Percentiles rank a stretch among this genome's conserved stretches.
These are phyloP conservation scores for Ditylenchus weischeri DNA, from an alignment of 2,888 invertebrate genomes.

Conservation along the genomic window DNA sequence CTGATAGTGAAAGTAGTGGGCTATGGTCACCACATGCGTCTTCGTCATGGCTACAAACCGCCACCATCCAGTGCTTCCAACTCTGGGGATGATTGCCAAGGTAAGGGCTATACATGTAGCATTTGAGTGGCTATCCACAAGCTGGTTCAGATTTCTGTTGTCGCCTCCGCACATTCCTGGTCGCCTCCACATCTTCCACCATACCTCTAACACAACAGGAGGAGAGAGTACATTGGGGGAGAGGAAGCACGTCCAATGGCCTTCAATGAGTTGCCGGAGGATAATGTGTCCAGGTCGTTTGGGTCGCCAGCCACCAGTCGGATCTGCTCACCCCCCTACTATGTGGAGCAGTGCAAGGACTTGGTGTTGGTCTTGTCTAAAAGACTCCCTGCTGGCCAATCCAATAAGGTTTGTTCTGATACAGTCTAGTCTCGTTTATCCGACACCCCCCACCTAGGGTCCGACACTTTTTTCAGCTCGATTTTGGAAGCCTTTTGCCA, in stretches of 20 bases:
- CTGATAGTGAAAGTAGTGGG: constrained; percentile 10
- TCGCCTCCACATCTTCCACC: not conserved
- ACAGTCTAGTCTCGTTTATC: no score
- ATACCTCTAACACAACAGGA: not conserved
- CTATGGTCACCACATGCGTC: constrained; percentile 14
- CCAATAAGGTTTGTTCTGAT: no score
- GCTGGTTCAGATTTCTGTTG: constrained; percentile 3
- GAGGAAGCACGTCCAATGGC: not conserved
- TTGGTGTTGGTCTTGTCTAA: constrained; percentile 8
- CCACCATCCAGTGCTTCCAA: constrained; percentile 10
- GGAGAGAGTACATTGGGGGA: no score
- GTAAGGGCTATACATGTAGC: not conserved
- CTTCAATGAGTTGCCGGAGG: not conserved
- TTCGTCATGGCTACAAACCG: constrained; percentile 5
- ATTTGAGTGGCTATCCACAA: no score
- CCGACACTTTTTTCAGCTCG: no score
- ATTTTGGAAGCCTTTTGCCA: no score
- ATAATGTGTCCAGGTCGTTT: not conserved
- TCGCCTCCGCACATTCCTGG: constrained; percentile 10
- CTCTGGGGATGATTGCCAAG: constrained; percentile 13
- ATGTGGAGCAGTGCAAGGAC: constrained; percentile 14
- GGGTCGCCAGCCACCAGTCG: not conserved
- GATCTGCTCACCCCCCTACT: constrained; percentile 10
- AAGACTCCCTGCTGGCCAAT: not conserved
- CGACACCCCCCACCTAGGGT: no score